Evolutionary conservation across 2,888 invertebrate species (phyloP).

Genomic region (Drosophila hamatofila): DNA sequence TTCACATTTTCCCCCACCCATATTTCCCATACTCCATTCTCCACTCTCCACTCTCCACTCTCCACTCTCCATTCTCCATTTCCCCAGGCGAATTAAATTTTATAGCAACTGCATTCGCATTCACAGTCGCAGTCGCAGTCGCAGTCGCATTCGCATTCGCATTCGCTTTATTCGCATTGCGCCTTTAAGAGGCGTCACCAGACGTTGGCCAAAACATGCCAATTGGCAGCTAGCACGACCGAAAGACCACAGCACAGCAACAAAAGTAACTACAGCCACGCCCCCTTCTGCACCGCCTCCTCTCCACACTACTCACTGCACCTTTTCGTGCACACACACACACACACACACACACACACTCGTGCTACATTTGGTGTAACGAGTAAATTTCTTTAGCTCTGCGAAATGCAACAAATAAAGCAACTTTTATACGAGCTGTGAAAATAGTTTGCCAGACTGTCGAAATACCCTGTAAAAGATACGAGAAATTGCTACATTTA

Average conservation of each 20-base stretch:
- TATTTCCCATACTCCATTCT: background rate
- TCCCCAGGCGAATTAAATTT: slow-evolving; percentile 69
- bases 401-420: slow-evolving; percentile 61
- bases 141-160: slow-evolving; percentile 29
- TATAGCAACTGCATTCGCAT: slow-evolving; percentile 72
- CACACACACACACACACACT: slow-evolving; percentile 21
- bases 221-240: slow-evolving; percentile 57
- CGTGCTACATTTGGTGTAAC: slow-evolving; percentile 50
- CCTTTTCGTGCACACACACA: slow-evolving; percentile 7
- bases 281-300: background rate
- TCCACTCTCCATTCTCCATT: no score
- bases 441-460: background rate
- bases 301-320: background rate
- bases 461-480: slow-evolving; percentile 26
- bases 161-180: slow-evolving; percentile 23
- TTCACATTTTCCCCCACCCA: background rate
- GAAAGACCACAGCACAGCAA: slow-evolving; percentile 23
- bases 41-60: no score
- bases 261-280: slow-evolving; percentile 11
- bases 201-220: slow-evolving; percentile 55
- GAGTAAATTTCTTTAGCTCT: slow-evolving; percentile 56
- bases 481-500: no score
- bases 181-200: slow-evolving; percentile 46
- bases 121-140: background rate
- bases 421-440: slow-evolving; percentile 7